A percentile compares a stretch with the other conserved stretches of the same genome.
phyloP scores from a whole-genome alignment of 2,113 vertebrate genomes.

The Piaya cayana region DNA sequence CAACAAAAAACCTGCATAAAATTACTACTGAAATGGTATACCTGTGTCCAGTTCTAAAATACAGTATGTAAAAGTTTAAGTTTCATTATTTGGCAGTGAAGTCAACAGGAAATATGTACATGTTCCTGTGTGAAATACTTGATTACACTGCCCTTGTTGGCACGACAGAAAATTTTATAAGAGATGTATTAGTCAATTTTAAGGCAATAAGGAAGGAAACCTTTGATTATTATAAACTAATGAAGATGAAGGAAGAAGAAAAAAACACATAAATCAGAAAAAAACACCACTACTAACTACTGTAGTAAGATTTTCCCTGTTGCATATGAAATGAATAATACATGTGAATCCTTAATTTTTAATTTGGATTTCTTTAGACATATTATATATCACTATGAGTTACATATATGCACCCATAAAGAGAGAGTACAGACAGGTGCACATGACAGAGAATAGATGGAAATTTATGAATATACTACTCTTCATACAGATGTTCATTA shows the following conservation, averaged over 20 bases:
- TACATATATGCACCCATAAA: not conserved
- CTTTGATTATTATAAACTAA: not conserved
- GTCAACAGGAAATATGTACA: not conserved
- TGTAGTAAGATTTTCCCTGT: not conserved
- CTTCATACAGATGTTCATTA: slow-evolving; percentile 32
- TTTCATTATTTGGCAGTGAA: not conserved
- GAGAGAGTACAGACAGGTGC: slow-evolving; percentile 28
- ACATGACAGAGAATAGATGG: slow-evolving; percentile 28
- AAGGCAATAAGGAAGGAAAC: not conserved
- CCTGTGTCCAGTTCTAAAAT: not conserved
- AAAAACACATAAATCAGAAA: not conserved
- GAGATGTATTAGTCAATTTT: not conserved
- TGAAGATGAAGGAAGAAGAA: not conserved
- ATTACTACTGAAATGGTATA: not conserved
- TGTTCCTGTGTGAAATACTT: not conserved
- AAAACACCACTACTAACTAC: not conserved
- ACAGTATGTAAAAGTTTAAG: not conserved
- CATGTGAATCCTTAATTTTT: slow-evolving; percentile 6
- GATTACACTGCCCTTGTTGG: not conserved
- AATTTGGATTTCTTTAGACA: not conserved
- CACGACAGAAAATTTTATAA: not conserved
- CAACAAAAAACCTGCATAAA: not conserved
- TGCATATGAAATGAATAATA: not conserved
- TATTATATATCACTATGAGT: not conserved
- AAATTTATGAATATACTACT: slow-evolving; percentile 29